A percentile compares a stretch with the other conserved stretches of the same genome.
Conservation (phyloP, 92 coral and sea anemone genomes). For the Montipora capitata region DNA sequence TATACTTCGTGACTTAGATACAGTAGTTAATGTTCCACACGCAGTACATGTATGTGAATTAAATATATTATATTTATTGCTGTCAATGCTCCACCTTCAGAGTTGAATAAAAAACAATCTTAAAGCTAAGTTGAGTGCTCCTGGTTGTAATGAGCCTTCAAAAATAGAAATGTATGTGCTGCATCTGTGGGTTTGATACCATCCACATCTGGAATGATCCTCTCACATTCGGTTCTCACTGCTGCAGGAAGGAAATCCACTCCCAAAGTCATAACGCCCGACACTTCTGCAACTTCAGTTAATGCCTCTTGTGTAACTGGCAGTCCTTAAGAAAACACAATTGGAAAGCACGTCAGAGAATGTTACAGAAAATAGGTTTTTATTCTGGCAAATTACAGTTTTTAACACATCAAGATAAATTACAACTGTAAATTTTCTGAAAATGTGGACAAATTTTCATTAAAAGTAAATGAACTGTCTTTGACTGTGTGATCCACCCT, state of each 20-base stretch:
- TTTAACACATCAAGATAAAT: neutral
- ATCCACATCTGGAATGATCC: constrained; percentile 66
- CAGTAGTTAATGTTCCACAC: no score
- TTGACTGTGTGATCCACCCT: constrained; percentile 8
- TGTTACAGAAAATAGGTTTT: neutral
- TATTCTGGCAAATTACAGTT: neutral
- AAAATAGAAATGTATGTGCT: constrained; percentile 75
- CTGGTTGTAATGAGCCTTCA: constrained; percentile 66
- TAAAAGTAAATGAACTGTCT: constrained; percentile 3
- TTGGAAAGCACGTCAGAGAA: constrained; percentile 1
- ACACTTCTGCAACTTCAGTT: constrained; percentile 67
- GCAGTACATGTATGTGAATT: no score
- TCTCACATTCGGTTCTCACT: constrained; percentile 76
- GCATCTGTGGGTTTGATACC: constrained; percentile 69
- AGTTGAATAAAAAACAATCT: neutral
- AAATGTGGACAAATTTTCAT: neutral
- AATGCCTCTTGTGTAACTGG: constrained; percentile 57
- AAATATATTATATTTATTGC: neutral
- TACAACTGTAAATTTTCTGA: constrained; percentile 11
- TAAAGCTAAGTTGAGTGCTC: no score
- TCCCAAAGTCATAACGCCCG: constrained; percentile 68
- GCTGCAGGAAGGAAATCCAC: constrained; percentile 61
- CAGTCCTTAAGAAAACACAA: constrained; percentile 26
- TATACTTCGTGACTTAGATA: no score
- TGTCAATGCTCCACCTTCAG: neutral